Evolutionary conservation across 2,797 vertebrate genomes (phyloP).

Genomic region (Phoeniculus purpureus): DNA sequence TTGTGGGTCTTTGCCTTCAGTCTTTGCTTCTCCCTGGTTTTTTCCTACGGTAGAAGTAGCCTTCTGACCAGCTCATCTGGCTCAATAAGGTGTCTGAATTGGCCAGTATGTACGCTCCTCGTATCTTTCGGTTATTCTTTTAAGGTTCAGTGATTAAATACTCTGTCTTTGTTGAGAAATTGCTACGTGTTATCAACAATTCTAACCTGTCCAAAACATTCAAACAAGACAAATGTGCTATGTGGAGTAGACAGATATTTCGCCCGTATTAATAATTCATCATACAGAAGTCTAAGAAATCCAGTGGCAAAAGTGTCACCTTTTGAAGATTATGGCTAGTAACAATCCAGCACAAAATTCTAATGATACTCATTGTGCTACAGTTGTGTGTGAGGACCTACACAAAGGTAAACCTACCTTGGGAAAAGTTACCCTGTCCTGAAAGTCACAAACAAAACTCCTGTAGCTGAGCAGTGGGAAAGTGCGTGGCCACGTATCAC

Average conservation of each 20-base stretch:
- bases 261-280: constrained; percentile 2
- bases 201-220: constrained; percentile 14
- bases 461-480: background rate
- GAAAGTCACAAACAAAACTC: background rate
- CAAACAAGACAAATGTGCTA: constrained; percentile 28
- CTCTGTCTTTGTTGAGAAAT: constrained; percentile 18
- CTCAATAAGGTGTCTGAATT: background rate
- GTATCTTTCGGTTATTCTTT: background rate
- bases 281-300: background rate
- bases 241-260: background rate
- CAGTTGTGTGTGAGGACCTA: background rate
- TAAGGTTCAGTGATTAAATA: background rate
- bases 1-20: background rate
- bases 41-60: background rate
- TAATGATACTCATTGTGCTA: background rate
- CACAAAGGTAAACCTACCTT: background rate
- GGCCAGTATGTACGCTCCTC: background rate
- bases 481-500: background rate
- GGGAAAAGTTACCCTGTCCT: background rate
- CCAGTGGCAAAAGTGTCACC: background rate
- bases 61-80: background rate
- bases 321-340: background rate
- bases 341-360: background rate
- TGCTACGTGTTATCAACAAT: constrained; percentile 20
- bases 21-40: background rate